phyloP scores from a whole-genome alignment of 2,888 invertebrate genomes.

The Tenthredo livida region DNA sequence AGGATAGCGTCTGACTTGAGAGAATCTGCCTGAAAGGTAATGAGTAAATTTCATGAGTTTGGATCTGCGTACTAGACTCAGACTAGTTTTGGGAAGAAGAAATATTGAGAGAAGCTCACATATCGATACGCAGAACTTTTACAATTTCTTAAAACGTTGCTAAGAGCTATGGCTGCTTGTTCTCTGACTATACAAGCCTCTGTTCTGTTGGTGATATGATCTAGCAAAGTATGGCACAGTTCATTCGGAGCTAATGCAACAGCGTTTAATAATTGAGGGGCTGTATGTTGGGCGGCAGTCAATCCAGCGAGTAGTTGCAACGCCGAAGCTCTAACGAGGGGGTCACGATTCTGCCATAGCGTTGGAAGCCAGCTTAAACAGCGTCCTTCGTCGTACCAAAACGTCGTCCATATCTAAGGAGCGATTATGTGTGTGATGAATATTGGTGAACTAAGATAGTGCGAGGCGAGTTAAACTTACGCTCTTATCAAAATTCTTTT shows the following conservation, averaged over 20 bases:
- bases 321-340: slow-evolving; percentile 79
- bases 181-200: slow-evolving; percentile 81
- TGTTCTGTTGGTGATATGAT: slow-evolving; percentile 73
- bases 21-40: slow-evolving; percentile 67
- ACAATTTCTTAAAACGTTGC: slow-evolving; percentile 77
- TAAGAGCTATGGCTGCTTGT: slow-evolving; percentile 80
- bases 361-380: slow-evolving; percentile 77
- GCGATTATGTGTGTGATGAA: background rate
- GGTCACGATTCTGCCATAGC: slow-evolving; percentile 80
- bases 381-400: slow-evolving; percentile 71
- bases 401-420: slow-evolving; percentile 66
- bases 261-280: slow-evolving; percentile 69
- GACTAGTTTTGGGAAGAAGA: background rate
- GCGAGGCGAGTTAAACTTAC: slow-evolving; percentile 65
- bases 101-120: slow-evolving; percentile 62
- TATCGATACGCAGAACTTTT: slow-evolving; percentile 68
- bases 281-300: slow-evolving; percentile 71
- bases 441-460: background rate
- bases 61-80: background rate
- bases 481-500: slow-evolving; percentile 75
- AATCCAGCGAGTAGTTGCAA: slow-evolving; percentile 80
- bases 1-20: slow-evolving; percentile 69
- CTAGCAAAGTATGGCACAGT: slow-evolving; percentile 69
- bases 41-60: background rate
- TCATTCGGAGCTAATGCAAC: slow-evolving; percentile 69